Conservation (phyloP, 92 coral and sea anemone genomes). For the Meandrina meandrites region DNA sequence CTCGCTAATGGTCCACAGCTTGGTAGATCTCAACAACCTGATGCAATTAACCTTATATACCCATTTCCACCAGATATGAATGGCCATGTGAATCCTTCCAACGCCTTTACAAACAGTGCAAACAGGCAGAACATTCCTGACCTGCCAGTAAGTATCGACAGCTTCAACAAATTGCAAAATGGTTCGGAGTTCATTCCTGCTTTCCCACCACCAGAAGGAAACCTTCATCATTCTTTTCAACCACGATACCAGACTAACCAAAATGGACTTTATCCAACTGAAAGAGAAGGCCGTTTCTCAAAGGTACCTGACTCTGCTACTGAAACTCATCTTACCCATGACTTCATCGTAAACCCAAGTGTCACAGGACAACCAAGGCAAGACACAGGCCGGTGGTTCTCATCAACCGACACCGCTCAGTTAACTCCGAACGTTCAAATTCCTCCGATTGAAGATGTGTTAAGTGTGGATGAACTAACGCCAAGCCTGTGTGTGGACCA, state of each 20-base stretch:
- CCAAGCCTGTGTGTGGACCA: slow-evolving; percentile 31
- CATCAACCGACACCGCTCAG: slow-evolving; percentile 2
- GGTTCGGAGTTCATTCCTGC: not conserved
- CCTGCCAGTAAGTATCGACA: not conserved
- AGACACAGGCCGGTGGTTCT: slow-evolving; percentile 26
- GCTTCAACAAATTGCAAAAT: not conserved
- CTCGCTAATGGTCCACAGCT: not conserved
- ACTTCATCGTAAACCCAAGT: slow-evolving; percentile 16
- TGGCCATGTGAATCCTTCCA: not conserved
- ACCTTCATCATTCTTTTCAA: slow-evolving; percentile 5
- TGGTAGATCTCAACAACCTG: not conserved
- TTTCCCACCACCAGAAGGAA: slow-evolving; percentile 7
- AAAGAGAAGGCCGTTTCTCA: not conserved
- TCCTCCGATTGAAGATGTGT: slow-evolving; percentile 14
- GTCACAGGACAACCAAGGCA: slow-evolving; percentile 22
- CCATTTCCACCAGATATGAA: slow-evolving; percentile 20
- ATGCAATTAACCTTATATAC: not conserved
- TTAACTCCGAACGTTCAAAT: not conserved
- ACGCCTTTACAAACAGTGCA: slow-evolving; percentile 7
- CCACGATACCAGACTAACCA: not conserved
- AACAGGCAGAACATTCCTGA: not conserved
- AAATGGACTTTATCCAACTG: slow-evolving; percentile 14
- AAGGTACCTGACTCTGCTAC: not conserved
- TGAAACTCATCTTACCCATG: not conserved
- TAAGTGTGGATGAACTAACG: slow-evolving; percentile 31